A percentile compares a stretch with the other conserved stretches of the same genome.
These are phyloP conservation scores for Macrophya alboannulata DNA, from an alignment of 2,888 invertebrate species.

Conservation along the genomic window DNA sequence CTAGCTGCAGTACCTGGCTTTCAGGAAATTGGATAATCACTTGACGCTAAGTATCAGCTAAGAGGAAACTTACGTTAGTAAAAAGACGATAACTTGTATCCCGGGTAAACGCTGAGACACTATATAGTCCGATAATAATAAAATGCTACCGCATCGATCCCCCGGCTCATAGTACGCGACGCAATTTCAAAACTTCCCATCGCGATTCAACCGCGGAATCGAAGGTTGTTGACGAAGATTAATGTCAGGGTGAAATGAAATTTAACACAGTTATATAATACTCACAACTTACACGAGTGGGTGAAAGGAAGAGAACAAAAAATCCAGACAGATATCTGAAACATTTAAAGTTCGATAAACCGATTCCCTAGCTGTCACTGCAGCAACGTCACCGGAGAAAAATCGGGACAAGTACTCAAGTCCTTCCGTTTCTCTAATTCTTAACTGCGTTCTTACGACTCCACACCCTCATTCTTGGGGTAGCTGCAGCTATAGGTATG, in stretches of 20 bases:
- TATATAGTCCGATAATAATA: constrained; percentile 21
- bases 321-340: not conserved
- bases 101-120: constrained; percentile 21
- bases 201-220: constrained; percentile 29
- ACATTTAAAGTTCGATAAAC: not conserved
- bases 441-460: not conserved
- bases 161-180: not conserved
- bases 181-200: constrained; percentile 41
- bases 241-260: constrained; percentile 18
- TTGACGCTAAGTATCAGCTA: constrained; percentile 10
- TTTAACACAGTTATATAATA: constrained; percentile 4
- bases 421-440: constrained; percentile 1
- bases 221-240: constrained; percentile 44
- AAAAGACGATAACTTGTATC: constrained; percentile 23
- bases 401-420: not conserved
- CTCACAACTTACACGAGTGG: not conserved
- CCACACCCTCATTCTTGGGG: not conserved
- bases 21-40: constrained; percentile 30
- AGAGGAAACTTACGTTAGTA: not conserved
- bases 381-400: not conserved
- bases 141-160: constrained; percentile 28
- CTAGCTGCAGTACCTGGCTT: constrained; percentile 1
- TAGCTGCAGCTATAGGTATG: constrained; percentile 12
- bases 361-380: not conserved
- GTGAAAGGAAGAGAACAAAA: not conserved